A percentile compares a stretch with the other conserved stretches of the same genome.
Conservation (phyloP, 1,140 invertebrate species). For the Octopus sinensis region DNA sequence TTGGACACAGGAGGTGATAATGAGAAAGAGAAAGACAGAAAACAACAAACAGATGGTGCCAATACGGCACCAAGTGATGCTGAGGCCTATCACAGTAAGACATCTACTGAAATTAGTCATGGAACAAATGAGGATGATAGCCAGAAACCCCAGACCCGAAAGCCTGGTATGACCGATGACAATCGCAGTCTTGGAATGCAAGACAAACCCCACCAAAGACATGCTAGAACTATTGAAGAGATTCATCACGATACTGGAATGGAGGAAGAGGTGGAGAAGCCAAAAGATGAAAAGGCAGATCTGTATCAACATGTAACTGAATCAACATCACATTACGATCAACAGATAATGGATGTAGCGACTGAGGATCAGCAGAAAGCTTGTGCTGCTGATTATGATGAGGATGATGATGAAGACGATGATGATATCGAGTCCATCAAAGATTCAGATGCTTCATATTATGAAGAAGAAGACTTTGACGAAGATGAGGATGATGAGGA, state of each 20-base stretch:
- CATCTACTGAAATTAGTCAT: background rate
- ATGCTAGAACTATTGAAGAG: slow-evolving; percentile 64
- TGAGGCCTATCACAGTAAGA: background rate
- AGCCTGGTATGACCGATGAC: slow-evolving; percentile 63
- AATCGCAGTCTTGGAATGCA: slow-evolving; percentile 66
- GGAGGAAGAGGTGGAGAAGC: slow-evolving; percentile 22
- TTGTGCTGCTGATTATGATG: slow-evolving; percentile 55
- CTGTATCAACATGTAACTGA: slow-evolving; percentile 84
- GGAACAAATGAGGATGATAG: background rate
- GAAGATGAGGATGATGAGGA: slow-evolving; percentile 26
- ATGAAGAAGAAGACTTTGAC: slow-evolving; percentile 31
- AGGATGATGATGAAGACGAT: slow-evolving; percentile 32
- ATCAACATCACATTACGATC: slow-evolving; percentile 64
- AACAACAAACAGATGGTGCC: slow-evolving; percentile 2
- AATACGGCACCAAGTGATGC: background rate
- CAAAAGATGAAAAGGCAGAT: slow-evolving; percentile 58
- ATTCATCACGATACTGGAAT: background rate
- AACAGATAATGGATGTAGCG: slow-evolving; percentile 64
- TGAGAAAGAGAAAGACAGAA: slow-evolving; percentile 25
- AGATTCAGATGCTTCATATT: slow-evolving; percentile 14
- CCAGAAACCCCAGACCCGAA: slow-evolving; percentile 54
- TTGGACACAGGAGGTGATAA: slow-evolving; percentile 38
- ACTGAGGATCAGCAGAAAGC: slow-evolving; percentile 76
- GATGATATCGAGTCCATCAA: background rate
- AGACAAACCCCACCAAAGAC: slow-evolving; percentile 63